Conservation (phyloP, 2,113 vertebrate genomes). For the Vimba vimba region DNA sequence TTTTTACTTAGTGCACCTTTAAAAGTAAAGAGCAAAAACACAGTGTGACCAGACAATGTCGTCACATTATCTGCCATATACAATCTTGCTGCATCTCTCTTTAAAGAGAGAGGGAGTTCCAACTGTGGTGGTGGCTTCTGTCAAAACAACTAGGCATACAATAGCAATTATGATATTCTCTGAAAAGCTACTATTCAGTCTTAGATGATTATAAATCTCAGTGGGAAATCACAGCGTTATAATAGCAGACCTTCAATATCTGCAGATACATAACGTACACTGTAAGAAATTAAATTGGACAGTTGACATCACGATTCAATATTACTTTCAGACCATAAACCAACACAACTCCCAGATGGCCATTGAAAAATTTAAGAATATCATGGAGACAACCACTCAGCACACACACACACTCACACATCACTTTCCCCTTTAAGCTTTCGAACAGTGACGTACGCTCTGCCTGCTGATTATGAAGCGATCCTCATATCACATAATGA, state of each 20-base stretch:
- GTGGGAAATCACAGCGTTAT: neutral
- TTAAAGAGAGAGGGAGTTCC: neutral
- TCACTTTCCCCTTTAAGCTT: neutral
- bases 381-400: neutral
- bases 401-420: neutral
- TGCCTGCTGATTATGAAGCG: constrained; percentile 34
- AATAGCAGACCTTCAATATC: neutral
- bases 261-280: neutral
- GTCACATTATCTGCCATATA: neutral
- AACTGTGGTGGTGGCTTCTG: neutral
- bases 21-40: neutral
- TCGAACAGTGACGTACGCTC: constrained; percentile 18
- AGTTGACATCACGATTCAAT: neutral
- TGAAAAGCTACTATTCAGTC: neutral
- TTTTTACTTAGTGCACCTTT: neutral
- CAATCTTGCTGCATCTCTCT: neutral
- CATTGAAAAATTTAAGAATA: neutral
- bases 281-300: neutral
- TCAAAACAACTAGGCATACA: neutral
- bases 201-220: neutral
- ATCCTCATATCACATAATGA: constrained; percentile 40
- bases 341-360: neutral
- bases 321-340: constrained; percentile 17
- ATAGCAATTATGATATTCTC: constrained; percentile 4
- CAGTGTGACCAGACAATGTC: neutral